Base-by-base conservation (phyloP, 2,888 invertebrate species). In the Aphidoletes aphidimyza region DNA sequence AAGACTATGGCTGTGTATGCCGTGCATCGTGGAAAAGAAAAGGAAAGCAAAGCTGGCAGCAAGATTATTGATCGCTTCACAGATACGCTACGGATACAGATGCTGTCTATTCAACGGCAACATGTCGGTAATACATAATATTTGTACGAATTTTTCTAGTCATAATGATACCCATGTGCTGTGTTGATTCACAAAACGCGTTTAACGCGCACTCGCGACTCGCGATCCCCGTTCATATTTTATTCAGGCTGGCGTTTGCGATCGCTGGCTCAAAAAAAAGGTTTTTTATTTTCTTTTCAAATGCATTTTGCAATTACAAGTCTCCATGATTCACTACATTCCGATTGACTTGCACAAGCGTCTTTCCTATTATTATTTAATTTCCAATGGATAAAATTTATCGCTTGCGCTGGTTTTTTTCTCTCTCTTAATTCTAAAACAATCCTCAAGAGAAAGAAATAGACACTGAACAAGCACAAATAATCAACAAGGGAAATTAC, bases 81-180 rank as follows among this genome's bases (percentile, higher is more conserved):
- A 69, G 69, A 69, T 69, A 69, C 69, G 69, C 69, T 69, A 30
- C 69, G 69, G 69, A 69, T 69, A 69, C 69, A 69, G 69, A 69
- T 69, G 30, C 69, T 69, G 69, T 69, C 30, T 30, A 69, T 69
- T 69, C 69, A 69, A 69, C 69, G 0, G 69, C 69, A 69, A 69
- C 69, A 69, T 69, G n/a, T 69, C 69, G 69, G 69, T 69, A 69
- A 69, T 69, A 69, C 69, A 69, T 69, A 69, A 30, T 69, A 54
- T 69, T 69, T 69, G n/a, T 69, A 30, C 69, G 69, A 69, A 30
- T 69, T 69, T 69, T 69, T 69, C 69, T 30, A 30, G 9, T 69
- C 69, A 69, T 69, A 69, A 69, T 69, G 69, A 69, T 69, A 69
- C 34, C 69, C 11, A 69, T 69, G 30, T n/a, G 69, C 69, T 30